Evolutionary conservation across 2,888 invertebrate species (phyloP).

Genomic region (Agrochola litura): DNA sequence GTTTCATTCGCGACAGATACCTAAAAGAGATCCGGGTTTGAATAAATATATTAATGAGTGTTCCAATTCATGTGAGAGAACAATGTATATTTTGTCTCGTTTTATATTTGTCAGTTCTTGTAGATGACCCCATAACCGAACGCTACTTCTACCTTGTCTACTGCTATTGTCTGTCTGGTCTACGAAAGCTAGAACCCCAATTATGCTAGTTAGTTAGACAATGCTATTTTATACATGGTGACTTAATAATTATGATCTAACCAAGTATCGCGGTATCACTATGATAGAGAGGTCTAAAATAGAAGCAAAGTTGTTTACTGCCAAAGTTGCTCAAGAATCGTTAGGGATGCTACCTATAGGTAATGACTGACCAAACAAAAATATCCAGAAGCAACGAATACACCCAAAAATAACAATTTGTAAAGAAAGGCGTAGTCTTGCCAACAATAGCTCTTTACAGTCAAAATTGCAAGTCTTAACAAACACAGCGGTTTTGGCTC

Average conservation of each 20-base stretch:
- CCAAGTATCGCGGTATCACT: slow-evolving; percentile 23
- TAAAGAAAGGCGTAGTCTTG: slow-evolving; percentile 27
- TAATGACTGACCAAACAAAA: not conserved
- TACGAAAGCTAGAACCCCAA: slow-evolving; percentile 1
- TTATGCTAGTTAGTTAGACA: slow-evolving; percentile 16
- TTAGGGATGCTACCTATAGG: slow-evolving; percentile 49
- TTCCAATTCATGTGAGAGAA: slow-evolving; percentile 8
- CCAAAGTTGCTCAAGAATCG: slow-evolving; percentile 63
- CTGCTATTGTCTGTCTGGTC: not conserved
- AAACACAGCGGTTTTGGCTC: slow-evolving; percentile 51
- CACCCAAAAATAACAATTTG: slow-evolving; percentile 33
- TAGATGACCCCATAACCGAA: not conserved
- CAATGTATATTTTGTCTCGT: not conserved
- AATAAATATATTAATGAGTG: slow-evolving; percentile 25
- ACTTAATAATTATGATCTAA: slow-evolving; percentile 41
- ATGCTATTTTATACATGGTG: slow-evolving; percentile 11
- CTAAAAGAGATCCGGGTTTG: slow-evolving; percentile 36
- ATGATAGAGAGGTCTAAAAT: slow-evolving; percentile 54
- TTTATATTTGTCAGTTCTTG: not conserved
- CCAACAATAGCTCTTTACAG: slow-evolving; percentile 51
- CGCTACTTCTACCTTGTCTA: slow-evolving; percentile 4
- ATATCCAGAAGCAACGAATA: not conserved
- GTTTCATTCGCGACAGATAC: slow-evolving; percentile 36
- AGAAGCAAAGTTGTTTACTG: slow-evolving; percentile 68
- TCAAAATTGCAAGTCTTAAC: slow-evolving; percentile 58